Percentiles rank a stretch among this genome's conserved stretches.
These are phyloP conservation scores for Lepeophtheirus nordmannii DNA, from an alignment of 2,888 invertebrate genomes.

Conservation along the genomic window DNA sequence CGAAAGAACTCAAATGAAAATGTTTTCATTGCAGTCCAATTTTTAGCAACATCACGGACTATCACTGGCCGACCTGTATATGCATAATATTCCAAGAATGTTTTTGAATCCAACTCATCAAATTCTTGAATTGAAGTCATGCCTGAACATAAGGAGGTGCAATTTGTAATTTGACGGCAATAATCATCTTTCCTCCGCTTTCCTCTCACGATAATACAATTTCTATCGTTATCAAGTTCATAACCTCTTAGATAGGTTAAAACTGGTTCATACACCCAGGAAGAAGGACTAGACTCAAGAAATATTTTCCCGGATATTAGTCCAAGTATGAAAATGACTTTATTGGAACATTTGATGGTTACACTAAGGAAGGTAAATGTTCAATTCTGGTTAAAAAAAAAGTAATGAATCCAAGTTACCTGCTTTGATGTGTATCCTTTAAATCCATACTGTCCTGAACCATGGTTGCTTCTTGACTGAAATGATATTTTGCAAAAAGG, in stretches of 20 bases:
- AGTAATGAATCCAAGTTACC: no score
- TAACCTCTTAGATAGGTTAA: background rate
- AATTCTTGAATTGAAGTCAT: conserved; percentile 12
- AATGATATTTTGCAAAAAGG: no score
- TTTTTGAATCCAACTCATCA: background rate
- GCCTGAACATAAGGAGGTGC: conserved; percentile 6
- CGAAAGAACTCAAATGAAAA: conserved; percentile 15
- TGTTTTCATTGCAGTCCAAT: conserved; percentile 21
- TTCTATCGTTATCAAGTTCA: conserved; percentile 5
- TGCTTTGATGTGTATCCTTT: no score
- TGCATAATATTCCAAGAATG: conserved; percentile 16
- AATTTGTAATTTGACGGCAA: conserved; percentile 10
- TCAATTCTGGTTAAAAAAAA: no score
- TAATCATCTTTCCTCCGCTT: conserved; percentile 1
- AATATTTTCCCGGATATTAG: conserved; percentile 1
- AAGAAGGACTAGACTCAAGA: background rate
- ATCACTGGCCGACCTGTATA: conserved; percentile 16
- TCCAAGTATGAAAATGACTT: conserved; percentile 10
- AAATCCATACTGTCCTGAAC: no score
- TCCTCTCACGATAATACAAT: background rate
- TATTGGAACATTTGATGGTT: background rate
- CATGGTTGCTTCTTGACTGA: no score
- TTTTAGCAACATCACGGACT: conserved; percentile 16
- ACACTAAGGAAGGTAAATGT: background rate
- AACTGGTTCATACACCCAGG: background rate